phyloP scores from a whole-genome alignment of 2,113 vertebrate genomes.

The Sebastes fasciatus region DNA sequence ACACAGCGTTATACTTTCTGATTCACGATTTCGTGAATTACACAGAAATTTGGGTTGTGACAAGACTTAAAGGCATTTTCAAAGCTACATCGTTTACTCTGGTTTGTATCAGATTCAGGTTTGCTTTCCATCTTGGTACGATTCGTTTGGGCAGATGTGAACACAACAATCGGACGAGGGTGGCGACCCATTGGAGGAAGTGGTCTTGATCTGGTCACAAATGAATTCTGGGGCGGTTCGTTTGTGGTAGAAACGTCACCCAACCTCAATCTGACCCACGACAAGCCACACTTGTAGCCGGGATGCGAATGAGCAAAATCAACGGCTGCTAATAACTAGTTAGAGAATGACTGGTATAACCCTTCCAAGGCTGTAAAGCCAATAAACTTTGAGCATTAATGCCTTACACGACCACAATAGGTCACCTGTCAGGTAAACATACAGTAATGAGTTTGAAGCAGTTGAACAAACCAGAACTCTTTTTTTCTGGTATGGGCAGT shows the following conservation, averaged over 20 bases:
- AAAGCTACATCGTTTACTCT: not conserved
- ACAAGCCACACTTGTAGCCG: too few species aligned
- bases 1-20: too few species aligned
- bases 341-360: too few species aligned
- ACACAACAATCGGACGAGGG: not conserved
- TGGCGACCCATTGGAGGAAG: not conserved
- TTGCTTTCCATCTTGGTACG: too few species aligned
- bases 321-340: too few species aligned
- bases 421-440: too few species aligned
- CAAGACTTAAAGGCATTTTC: not conserved
- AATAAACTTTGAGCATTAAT: not conserved
- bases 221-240: not conserved
- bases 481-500: too few species aligned
- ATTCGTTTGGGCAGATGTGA: not conserved
- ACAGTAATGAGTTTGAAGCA: too few species aligned
- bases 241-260: not conserved
- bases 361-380: not conserved
- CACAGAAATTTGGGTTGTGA: not conserved
- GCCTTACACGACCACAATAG: too few species aligned
- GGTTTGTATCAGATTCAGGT: not conserved
- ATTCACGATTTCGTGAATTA: too few species aligned
- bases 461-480: too few species aligned
- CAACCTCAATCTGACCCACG: not conserved
- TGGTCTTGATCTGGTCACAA: not conserved
- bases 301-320: not conserved